Base-by-base conservation (phyloP, 2,797 vertebrate species). In the Danio albolineatus region DNA sequence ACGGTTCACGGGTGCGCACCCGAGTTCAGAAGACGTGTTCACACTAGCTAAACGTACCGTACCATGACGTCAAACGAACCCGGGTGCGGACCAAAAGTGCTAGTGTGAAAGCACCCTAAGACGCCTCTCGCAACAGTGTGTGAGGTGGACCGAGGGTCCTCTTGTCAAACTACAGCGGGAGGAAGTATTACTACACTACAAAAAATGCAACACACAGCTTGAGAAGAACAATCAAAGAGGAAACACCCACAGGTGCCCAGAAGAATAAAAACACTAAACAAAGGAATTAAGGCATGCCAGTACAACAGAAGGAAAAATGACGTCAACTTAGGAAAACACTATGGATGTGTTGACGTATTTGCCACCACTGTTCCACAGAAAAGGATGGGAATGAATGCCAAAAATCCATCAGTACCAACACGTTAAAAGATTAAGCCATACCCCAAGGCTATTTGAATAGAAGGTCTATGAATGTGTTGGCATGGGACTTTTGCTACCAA, bases 201-300 rank as follows among this genome's bases (percentile, higher is more conserved):
- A 85, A 81, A 83, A 82, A 87, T 71, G 64, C 67, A 78, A 60
- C 38, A 73, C 72, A 67, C 61, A 85, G 78, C 78, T 83, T 77
- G 49, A 76, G 66, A 36, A 72, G 76, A 85, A 87, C 83, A 85
- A 85, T 82, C 54, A 70, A 43, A 81, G 46, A 84, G 78, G 84
- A 86, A 87, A 76, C 60, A 64, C 73, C 74, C 48, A 70, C 82
- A 84, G 83, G 76, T 89, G 78, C 67, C 73, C 36, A 41, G 44
- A 62, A 41, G 46, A 73, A 82, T n/a, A n/a, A 78, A 82, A 53
- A 76, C 44, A 28, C 28, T 28, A 81, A 78, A 78, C 59, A 76
- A 77, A 66, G 67, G 46, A 59, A 67, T 78, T 73, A 78, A 76
- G 57, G 69, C 56, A 75, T 48, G 59, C 7, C 62, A 76, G 59